Percentiles rank a stretch among this genome's conserved stretches.
Evolutionary conservation across 2,888 invertebrate species (phyloP).

Genomic region (Gisinianus flammeolus): DNA sequence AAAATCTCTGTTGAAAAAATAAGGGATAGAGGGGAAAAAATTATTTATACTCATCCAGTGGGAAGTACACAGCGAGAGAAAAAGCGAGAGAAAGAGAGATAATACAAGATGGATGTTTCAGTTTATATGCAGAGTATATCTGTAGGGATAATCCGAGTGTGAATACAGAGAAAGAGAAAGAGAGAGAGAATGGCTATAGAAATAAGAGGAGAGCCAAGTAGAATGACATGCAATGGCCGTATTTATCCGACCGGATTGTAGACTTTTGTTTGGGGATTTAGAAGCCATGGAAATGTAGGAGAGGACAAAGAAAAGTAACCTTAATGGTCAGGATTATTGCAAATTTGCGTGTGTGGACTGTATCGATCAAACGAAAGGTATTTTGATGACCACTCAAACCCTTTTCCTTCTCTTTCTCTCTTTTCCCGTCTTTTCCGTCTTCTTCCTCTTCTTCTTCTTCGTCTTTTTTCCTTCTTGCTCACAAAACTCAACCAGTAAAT

Average conservation of each 20-base stretch:
- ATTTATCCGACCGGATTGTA: not conserved
- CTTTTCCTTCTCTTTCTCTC: not conserved
- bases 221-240: not conserved
- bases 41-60: too few species aligned
- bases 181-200: not conserved
- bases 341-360: slow-evolving; percentile 8
- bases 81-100: not conserved
- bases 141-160: not conserved
- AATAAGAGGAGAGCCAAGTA: not conserved
- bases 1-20: too few species aligned
- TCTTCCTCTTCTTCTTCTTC: not conserved
- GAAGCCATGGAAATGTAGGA: slow-evolving; percentile 2
- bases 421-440: not conserved
- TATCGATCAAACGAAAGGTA: slow-evolving; percentile 13
- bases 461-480: not conserved
- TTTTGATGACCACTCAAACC: slow-evolving; percentile 6
- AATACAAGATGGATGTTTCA: not conserved
- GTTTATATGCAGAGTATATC: not conserved
- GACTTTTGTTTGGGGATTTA: slow-evolving; percentile 2
- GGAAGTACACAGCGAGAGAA: not conserved
- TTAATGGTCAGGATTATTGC: slow-evolving; percentile 10
- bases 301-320: not conserved
- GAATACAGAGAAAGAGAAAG: not conserved
- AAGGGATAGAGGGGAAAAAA: too few species aligned
- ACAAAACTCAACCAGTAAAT: not conserved